Evolutionary conservation across 2,888 invertebrate genomes (phyloP).

Genomic region (Ceratothoa steindachneri): DNA sequence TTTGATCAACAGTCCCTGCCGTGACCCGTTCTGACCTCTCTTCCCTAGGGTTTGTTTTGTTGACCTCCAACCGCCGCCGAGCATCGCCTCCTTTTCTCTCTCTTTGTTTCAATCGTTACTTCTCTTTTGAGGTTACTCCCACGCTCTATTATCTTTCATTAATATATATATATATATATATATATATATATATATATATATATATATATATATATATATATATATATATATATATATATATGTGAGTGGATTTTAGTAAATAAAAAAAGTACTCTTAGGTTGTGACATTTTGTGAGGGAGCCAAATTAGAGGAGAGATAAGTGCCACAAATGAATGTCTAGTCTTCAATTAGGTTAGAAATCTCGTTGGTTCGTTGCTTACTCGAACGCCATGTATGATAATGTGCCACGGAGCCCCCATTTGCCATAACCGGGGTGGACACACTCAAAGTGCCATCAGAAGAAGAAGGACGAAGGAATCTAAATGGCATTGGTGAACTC

Average conservation of each 20-base stretch:
- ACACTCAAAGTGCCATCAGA: background rate
- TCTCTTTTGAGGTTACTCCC: background rate
- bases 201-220: slow-evolving; percentile 21
- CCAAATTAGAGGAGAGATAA: background rate
- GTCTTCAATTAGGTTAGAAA: background rate
- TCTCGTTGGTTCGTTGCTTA: background rate
- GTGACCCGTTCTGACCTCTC: too few relatives aligned
- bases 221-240: slow-evolving; percentile 17
- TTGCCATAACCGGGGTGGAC: too few relatives aligned
- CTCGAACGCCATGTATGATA: background rate
- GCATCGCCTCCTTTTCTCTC: background rate
- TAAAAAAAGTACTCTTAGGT: background rate
- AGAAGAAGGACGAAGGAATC: background rate
- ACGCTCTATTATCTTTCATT: background rate
- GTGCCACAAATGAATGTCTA: background rate
- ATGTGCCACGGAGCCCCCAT: background rate
- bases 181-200: slow-evolving; percentile 18
- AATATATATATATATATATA: slow-evolving; percentile 14
- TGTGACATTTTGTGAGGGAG: background rate
- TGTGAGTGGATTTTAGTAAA: background rate
- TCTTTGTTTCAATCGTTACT: background rate
- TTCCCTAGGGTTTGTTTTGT: too few relatives aligned
- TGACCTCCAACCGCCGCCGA: too few relatives aligned
- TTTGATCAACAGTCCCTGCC: background rate
- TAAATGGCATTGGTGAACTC: background rate